These are phyloP conservation scores for Xenopus borealis DNA, from an alignment of 2,113 vertebrate species.

Conservation along the genomic window DNA sequence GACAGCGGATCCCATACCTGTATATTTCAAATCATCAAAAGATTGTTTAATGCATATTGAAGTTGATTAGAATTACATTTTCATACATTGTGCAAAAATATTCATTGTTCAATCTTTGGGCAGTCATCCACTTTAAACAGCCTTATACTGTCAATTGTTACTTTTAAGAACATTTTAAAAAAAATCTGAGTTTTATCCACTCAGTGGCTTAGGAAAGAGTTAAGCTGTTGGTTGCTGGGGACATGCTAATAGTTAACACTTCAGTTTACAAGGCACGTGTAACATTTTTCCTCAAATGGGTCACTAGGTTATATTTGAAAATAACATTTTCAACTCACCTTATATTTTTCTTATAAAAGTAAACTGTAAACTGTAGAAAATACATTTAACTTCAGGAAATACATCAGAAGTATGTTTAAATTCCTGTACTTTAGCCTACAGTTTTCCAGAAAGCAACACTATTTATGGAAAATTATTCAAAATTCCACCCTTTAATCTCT, in stretches of 20 bases:
- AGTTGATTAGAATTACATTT: no score
- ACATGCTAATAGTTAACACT: neutral
- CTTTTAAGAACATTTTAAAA: no score
- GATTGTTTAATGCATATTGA: no score
- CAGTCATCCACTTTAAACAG: no score
- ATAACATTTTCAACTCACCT: neutral
- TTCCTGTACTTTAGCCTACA: slow-evolving; percentile 29
- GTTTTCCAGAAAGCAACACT: slow-evolving; percentile 31
- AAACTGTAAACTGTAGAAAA: slow-evolving; percentile 1
- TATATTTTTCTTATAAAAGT: slow-evolving; percentile 11
- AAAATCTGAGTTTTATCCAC: no score
- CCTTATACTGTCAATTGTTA: no score
- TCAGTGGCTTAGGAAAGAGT: no score
- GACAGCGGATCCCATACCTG: no score
- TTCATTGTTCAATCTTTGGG: no score
- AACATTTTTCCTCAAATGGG: neutral
- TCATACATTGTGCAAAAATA: no score
- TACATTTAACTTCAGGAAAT: slow-evolving; percentile 9
- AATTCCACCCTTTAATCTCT: slow-evolving; percentile 39
- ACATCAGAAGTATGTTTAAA: slow-evolving; percentile 16
- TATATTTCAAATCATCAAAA: no score
- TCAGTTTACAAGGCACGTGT: neutral
- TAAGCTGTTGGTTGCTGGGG: no score
- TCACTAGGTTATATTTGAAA: slow-evolving; percentile 1
- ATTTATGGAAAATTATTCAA: slow-evolving; percentile 46